These are phyloP conservation scores for Latrodectus hesperus DNA, from an alignment of 2,888 invertebrate species.

Conservation along the genomic window DNA sequence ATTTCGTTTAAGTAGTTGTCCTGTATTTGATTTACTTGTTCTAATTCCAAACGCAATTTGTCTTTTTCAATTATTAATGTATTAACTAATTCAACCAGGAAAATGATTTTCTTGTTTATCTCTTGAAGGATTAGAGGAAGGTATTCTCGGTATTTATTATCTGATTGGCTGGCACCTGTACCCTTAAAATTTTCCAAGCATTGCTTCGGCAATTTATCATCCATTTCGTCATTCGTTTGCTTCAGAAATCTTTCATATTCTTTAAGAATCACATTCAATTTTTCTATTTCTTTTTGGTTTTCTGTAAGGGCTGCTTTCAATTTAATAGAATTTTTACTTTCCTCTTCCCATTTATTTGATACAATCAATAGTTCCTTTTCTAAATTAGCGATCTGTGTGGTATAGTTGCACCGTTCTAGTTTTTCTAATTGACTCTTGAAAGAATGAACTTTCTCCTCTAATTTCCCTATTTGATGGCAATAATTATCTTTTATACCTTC, in stretches of 20 bases:
- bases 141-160: background rate
- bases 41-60: background rate
- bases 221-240: background rate
- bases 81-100: background rate
- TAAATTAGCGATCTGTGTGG: background rate
- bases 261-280: background rate
- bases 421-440: constrained; percentile 1
- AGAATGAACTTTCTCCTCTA: constrained; percentile 9
- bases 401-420: background rate
- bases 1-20: too few species aligned
- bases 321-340: background rate
- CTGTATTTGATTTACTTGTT: background rate
- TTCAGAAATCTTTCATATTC: background rate
- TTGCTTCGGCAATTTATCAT: background rate
- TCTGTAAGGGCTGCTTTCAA: background rate
- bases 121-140: background rate
- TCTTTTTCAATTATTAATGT: constrained; percentile 7
- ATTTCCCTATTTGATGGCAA: background rate
- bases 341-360: background rate
- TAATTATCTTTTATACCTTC: constrained; percentile 25
- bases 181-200: background rate
- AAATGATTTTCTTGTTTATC: background rate
- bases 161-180: background rate
- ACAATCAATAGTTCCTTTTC: background rate
- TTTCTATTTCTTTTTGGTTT: background rate